These are phyloP conservation scores for Drosophila elegans DNA, from an alignment of 1,140 invertebrate genomes.

Conservation along the genomic window DNA sequence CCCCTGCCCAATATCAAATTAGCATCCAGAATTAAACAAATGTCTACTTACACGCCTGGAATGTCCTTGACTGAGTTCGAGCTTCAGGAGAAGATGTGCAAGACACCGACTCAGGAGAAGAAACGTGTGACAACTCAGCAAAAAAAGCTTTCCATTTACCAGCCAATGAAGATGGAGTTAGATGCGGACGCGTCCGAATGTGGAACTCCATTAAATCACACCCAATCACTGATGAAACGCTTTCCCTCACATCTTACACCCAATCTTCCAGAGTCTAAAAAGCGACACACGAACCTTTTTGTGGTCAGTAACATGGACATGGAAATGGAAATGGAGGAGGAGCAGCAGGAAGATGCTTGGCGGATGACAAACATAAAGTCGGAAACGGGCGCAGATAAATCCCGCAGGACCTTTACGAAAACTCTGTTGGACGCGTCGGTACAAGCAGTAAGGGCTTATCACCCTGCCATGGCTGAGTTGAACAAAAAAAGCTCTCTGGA, in stretches of 20 bases:
- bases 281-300: slow-evolving; percentile 23
- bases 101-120: not conserved
- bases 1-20: not conserved
- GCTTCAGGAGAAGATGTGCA: slow-evolving; percentile 43
- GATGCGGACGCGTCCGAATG: slow-evolving; percentile 8
- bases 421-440: slow-evolving; percentile 19
- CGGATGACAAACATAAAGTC: not conserved
- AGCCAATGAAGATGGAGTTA: slow-evolving; percentile 14
- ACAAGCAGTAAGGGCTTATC: slow-evolving; percentile 24
- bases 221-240: slow-evolving; percentile 33
- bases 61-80: slow-evolving; percentile 59
- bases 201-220: slow-evolving; percentile 21
- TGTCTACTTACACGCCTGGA: slow-evolving; percentile 36
- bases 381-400: not conserved
- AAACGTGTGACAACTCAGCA: not conserved
- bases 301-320: slow-evolving; percentile 5
- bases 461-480: not conserved
- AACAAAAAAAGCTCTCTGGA: not conserved
- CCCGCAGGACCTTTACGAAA: not conserved
- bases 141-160: slow-evolving; percentile 7
- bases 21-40: not conserved
- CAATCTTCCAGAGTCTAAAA: slow-evolving; percentile 63
- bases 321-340: slow-evolving; percentile 9
- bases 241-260: slow-evolving; percentile 54
- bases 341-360: slow-evolving; percentile 2